phyloP scores from a whole-genome alignment of 2,888 invertebrate species.

The Phyto melanocephala region DNA sequence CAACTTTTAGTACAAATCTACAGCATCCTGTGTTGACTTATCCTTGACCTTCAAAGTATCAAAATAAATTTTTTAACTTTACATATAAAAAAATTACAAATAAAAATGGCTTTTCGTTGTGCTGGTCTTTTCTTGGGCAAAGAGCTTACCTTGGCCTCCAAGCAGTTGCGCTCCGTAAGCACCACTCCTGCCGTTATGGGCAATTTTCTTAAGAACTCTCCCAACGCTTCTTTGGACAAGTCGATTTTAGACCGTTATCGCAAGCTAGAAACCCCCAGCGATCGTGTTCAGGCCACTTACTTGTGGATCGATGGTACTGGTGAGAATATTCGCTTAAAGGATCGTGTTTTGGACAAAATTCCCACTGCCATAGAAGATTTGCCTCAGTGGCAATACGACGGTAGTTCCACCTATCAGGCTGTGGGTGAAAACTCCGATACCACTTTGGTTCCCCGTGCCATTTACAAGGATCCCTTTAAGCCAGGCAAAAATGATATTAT shows the following conservation, averaged over 20 bases:
- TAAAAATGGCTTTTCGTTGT: conserved; percentile 75
- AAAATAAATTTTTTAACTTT: not conserved
- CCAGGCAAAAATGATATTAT: conserved; percentile 84
- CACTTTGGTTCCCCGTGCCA: conserved; percentile 85
- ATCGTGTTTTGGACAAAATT: conserved; percentile 83
- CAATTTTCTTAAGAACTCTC: conserved; percentile 81
- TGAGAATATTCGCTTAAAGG: conserved; percentile 84
- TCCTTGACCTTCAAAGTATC: conserved; percentile 65
- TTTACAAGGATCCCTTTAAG: conserved; percentile 89
- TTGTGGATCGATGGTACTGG: conserved; percentile 89
- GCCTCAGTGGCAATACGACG: conserved; percentile 88
- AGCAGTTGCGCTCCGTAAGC: conserved; percentile 70
- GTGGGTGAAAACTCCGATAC: conserved; percentile 84
- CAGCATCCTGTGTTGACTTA: conserved; percentile 51
- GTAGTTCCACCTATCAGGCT: conserved; percentile 85
- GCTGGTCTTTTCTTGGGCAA: conserved; percentile 76
- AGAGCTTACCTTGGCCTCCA: conserved; percentile 69
- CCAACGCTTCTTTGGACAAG: conserved; percentile 88
- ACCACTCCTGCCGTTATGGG: conserved; percentile 59
- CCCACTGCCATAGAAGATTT: conserved; percentile 82
- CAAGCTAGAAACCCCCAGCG: conserved; percentile 81
- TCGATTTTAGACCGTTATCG: conserved; percentile 85
- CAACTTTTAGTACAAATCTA: conserved; percentile 57
- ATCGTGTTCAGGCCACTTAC: conserved; percentile 83
- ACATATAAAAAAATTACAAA: not conserved